phyloP scores from a whole-genome alignment of 1,140 invertebrate species.

The Nomia melanderi region DNA sequence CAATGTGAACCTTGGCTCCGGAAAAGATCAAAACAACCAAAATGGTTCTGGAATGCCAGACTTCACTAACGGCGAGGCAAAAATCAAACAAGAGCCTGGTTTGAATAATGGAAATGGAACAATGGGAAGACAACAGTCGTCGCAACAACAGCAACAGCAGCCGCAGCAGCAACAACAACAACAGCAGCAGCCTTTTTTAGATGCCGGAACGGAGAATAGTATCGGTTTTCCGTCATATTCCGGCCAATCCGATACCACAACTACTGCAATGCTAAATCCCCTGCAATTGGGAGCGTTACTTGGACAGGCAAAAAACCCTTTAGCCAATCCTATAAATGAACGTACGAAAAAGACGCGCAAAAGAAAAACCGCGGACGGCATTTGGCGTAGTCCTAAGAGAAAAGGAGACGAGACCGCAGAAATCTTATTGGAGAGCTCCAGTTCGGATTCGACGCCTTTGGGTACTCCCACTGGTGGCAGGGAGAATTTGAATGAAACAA shows the following conservation, averaged over 20 bases:
- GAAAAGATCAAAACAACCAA: conserved; percentile 74
- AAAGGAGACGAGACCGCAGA: conserved; percentile 79
- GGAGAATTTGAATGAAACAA: conserved; percentile 80
- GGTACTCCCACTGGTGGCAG: conserved; percentile 82
- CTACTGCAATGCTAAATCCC: conserved; percentile 75
- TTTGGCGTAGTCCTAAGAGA: conserved; percentile 81
- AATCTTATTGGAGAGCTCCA: conserved; percentile 84
- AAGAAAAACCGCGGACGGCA: conserved; percentile 79
- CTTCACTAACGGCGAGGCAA: conserved; percentile 80
- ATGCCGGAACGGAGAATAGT: conserved; percentile 82
- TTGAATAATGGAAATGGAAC: conserved; percentile 75
- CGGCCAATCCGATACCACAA: conserved; percentile 80
- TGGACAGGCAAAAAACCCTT: conserved; percentile 70
- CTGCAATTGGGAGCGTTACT: conserved; percentile 74
- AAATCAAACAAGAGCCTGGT: conserved; percentile 82
- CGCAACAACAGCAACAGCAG: conserved; percentile 59
- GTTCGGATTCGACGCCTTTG: conserved; percentile 84
- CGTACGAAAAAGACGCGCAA: conserved; percentile 78
- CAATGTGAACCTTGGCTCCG: conserved; percentile 72
- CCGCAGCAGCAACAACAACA: conserved; percentile 68
- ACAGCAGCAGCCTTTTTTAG: conserved; percentile 81
- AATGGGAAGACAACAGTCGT: conserved; percentile 71
- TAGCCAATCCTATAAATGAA: conserved; percentile 56
- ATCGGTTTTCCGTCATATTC: conserved; percentile 82
- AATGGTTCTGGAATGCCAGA: conserved; percentile 78